Base-by-base conservation (phyloP, 2,113 vertebrate genomes). In the Callipepla squamata region DNA sequence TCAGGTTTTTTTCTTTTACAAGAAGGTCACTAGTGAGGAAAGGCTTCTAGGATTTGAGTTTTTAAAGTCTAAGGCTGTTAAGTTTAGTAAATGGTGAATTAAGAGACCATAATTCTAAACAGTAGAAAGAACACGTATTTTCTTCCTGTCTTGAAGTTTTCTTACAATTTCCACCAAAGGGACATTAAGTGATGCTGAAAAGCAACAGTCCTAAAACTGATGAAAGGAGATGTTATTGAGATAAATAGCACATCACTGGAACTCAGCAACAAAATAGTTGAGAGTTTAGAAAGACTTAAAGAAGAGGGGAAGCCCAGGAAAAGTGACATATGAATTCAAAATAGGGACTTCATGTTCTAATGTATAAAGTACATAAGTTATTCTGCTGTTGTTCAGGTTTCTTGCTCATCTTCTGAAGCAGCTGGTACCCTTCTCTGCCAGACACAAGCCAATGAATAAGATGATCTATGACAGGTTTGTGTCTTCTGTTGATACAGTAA, bases 1-100 rank as follows among this genome's bases (percentile, higher is more conserved):
- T 85, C 73, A 88, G 30, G 18, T 87, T 94, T 85, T 53, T 53
- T 26, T 51, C 78, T 21, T 93, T 95, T 93, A 72, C 89, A 72
- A 92, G 61, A 91, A 89, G 63, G 85, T 94, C 85, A 90, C 5
- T 51, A 44, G 16, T 75, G 57, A 94, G 32, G 26, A 78, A 73
- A 89, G 7, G 26, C 26, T 83, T 88, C 70, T 42, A 80, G 26
- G 57, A 92, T 85, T 26, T 80, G 20, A 85, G 55, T 48, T 87
- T 89, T 91, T 72, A 47, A 85, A 87, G 79, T 78, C 2, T 80
- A 47, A 63, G 18, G 22, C 23, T 68, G 26, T 88, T 78, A 87
- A 15, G 47, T 65, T 78, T 65, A 75, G 50, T 51, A 89, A 87
- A 82, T 53, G 15, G 36, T 67, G 12, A 85, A 91, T 74, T 85